Evolutionary conservation across 1,140 invertebrate genomes (phyloP).

Genomic region (Drosophila paulistorum): DNA sequence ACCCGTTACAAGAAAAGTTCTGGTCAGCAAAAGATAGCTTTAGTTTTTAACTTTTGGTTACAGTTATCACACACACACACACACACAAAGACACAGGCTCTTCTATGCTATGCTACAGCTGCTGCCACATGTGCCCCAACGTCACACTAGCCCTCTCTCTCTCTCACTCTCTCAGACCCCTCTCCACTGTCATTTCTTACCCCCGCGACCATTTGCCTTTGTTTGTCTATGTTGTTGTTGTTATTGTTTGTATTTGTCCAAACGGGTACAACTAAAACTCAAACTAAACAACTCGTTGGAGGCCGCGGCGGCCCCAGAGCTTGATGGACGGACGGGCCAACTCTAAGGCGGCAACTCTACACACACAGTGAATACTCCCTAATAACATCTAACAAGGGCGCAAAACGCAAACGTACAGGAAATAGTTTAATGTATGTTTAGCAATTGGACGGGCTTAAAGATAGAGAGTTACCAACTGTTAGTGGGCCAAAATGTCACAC

Average conservation of each 20-base stretch:
- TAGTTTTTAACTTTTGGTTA: conserved; percentile 47
- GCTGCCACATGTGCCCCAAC: conserved; percentile 47
- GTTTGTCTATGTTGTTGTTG: conserved; percentile 40
- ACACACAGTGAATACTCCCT: conserved; percentile 34
- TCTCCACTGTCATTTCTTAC: neutral
- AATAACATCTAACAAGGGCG: neutral
- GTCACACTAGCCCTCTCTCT: neutral
- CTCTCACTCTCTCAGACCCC: neutral
- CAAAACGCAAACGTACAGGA: too few species aligned
- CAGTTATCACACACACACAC: conserved; percentile 54
- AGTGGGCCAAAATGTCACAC: too few species aligned
- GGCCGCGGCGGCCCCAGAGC: conserved; percentile 36
- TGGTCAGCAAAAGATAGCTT: conserved; percentile 27
- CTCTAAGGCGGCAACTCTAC: conserved; percentile 23
- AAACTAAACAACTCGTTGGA: conserved; percentile 68
- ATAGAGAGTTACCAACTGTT: too few species aligned
- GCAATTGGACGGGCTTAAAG: too few species aligned
- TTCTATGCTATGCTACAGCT: conserved; percentile 41
- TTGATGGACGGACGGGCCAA: conserved; percentile 36
- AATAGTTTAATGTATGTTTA: too few species aligned
- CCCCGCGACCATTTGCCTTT: conserved; percentile 35
- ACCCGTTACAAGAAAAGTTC: conserved; percentile 43
- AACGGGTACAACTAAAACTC: conserved; percentile 68
- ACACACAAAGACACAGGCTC: conserved; percentile 4
- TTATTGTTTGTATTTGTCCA: conserved; percentile 59